These are phyloP conservation scores for Busarellus nigricollis DNA, from an alignment of 2,797 vertebrate genomes.

Conservation along the genomic window DNA sequence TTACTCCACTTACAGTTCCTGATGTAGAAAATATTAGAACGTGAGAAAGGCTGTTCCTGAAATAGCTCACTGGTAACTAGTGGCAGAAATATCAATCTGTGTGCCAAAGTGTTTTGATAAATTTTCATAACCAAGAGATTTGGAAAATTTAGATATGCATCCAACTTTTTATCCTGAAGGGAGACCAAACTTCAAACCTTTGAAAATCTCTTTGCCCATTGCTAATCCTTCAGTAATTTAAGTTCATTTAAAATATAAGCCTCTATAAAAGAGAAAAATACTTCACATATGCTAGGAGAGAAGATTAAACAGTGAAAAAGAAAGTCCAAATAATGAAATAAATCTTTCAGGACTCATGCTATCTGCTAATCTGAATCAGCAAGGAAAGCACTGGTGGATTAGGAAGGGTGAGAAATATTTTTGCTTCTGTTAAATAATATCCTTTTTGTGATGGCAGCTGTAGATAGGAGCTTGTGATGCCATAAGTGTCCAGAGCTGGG, in stretches of 20 bases:
- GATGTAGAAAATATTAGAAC: not conserved
- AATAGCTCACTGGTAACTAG: not conserved
- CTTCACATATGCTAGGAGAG: not conserved
- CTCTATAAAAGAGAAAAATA: not conserved
- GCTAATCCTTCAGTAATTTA: not conserved
- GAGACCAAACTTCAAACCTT: not conserved
- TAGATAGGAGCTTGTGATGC: not conserved
- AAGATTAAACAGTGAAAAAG: not conserved
- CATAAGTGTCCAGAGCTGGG: not conserved
- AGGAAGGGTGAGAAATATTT: not conserved
- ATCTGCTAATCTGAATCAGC: not conserved
- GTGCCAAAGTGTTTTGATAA: not conserved
- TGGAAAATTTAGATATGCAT: not conserved
- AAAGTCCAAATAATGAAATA: not conserved
- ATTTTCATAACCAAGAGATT: not conserved
- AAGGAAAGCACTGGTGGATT: not conserved
- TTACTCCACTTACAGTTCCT: not conserved
- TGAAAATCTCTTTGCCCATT: not conserved
- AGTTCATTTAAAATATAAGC: not conserved
- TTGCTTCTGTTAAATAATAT: not conserved
- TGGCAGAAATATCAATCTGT: not conserved
- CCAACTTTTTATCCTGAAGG: not conserved
- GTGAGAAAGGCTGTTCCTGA: not conserved
- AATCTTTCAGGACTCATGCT: not conserved
- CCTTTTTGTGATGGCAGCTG: not conserved